Evolutionary conservation across 2,888 invertebrate genomes (phyloP), one percentile per base, ranked within the genome.

Genomic region (Morinoia aosen): DNA sequence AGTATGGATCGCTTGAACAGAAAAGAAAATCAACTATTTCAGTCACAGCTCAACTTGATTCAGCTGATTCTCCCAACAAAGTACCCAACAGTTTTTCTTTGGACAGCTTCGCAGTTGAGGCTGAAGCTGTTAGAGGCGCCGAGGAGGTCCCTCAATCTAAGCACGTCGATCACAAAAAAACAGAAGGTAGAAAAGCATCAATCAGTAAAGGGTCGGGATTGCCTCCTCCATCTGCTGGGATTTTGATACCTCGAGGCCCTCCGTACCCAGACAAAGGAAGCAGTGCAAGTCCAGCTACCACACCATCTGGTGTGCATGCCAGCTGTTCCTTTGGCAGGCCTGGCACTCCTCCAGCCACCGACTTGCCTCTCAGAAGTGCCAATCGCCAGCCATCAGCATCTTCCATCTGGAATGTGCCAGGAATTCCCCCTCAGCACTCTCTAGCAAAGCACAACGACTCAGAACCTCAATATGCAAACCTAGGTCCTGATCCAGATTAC

Each of bases 401-500:
- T 61, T 64, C 58, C 7, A 93, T 93, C 12, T 95, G 95, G 95
- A 61, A 40, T 57, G 64, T 95, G 11, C 40, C 61, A 33, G 95
- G 95, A 40, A 56, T 93, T 19, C 95, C 96, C 76, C 96, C 96
- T 93, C 96, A 95, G 57, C 96, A 96, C 19, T 96, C 96, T 19
- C 96, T 96, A 3, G 95, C 95, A 0, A 95, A 96, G 16, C 25
- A 33, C 64, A 64, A 95, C 57, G 95, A 95, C 48, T 94, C 88
- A 19, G 96, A 96, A 64, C 96, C 96, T 10, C 96, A 96, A 88
- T 96, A 96, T 91, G 96, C 96, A 76, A 96, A 96, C 94, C 95
- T 96, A n/a, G 96, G 96, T n/a, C 96, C 96, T 19, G 96, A 96
- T 94, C 96, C 96, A 90, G 96, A 96, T 40, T 96, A 96, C 95